Evolutionary conservation across 2,797 vertebrate species (phyloP).

Genomic region (Pangasius djambal): DNA sequence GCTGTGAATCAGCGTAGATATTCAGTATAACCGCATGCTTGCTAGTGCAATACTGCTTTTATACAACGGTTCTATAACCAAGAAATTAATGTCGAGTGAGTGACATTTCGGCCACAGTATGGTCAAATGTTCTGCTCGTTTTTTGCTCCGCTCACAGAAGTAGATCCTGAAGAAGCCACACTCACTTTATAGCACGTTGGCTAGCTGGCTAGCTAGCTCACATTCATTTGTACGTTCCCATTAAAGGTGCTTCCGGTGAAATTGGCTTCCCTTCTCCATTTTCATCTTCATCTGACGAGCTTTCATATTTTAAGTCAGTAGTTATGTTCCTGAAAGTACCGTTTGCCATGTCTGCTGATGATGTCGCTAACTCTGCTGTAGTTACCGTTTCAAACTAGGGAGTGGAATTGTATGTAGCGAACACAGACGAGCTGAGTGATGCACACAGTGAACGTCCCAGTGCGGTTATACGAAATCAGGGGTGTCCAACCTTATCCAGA

Average conservation of each 20-base stretch:
- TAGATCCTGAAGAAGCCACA: background rate
- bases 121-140: background rate
- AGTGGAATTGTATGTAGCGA: background rate
- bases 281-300: background rate
- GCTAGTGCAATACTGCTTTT: background rate
- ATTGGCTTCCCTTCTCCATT: background rate
- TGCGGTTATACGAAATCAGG: background rate
- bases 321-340: background rate
- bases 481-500: no score
- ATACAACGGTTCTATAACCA: background rate
- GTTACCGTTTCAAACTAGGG: background rate
- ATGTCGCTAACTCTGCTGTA: background rate
- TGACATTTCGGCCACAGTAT: background rate
- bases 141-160: background rate
- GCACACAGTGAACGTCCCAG: background rate
- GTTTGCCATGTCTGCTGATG: background rate
- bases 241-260: background rate
- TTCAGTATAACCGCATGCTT: background rate
- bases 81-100: background rate
- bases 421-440: background rate
- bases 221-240: background rate
- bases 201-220: background rate
- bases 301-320: background rate
- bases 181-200: background rate
- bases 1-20: background rate